Evolutionary conservation across 2,113 vertebrate genomes (phyloP).

Genomic region (Gopherus evgoodei): DNA sequence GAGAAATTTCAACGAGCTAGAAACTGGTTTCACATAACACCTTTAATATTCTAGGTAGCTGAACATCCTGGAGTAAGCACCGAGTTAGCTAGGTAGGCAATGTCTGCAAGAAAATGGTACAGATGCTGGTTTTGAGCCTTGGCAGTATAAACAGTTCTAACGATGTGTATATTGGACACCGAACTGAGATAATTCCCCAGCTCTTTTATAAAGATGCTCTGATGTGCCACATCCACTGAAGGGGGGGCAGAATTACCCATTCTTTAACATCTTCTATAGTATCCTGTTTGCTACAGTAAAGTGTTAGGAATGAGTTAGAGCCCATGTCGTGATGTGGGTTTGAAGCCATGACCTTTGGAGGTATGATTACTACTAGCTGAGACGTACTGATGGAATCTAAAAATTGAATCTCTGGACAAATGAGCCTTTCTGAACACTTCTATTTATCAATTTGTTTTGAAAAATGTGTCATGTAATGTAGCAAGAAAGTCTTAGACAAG

Average conservation of each 20-base stretch:
- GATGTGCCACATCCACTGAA: neutral
- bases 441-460: too few relatives aligned
- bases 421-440: too few relatives aligned
- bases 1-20: neutral
- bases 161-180: neutral
- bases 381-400: neutral
- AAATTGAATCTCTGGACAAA: neutral
- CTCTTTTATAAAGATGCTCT: neutral
- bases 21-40: neutral
- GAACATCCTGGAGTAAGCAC: neutral
- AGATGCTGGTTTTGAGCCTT: neutral
- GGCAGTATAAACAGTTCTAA: fast-evolving
- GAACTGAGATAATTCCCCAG: neutral
- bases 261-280: neutral
- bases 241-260: neutral
- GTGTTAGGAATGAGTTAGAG: neutral
- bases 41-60: neutral
- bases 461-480: too few relatives aligned
- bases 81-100: neutral
- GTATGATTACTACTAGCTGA: neutral
- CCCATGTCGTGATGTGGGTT: neutral
- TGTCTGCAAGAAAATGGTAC: neutral
- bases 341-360: neutral
- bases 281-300: neutral
- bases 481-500: too few relatives aligned